Base-by-base conservation (phyloP, 2,888 invertebrate species). In the Ischnus inquisitorius region DNA sequence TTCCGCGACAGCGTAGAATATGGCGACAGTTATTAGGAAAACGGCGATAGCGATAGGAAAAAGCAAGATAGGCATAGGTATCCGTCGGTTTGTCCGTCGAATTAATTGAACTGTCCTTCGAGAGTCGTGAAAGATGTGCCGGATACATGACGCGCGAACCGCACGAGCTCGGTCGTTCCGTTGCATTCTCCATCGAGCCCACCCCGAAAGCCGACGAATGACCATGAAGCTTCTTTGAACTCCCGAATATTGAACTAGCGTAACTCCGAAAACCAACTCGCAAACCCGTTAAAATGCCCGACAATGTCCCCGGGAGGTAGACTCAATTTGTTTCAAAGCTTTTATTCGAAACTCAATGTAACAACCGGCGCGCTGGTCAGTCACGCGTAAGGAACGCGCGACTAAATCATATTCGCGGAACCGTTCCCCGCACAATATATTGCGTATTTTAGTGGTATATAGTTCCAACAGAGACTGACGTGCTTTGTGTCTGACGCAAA, bases 1-100 rank as follows among this genome's bases (percentile, higher is more conserved):
- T 4, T 14, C 79, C 43, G 22, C 19, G 16, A 48, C 41, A 79
- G 25, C 39, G 54, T 54, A 72, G 65, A 79, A 67, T 79, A 79
- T 60, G 74, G 72, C 67, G 72, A 79, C 79, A 74, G 67, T 79
- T 79, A 79, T 74, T 67, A 79, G 60, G 72, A 60, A 67, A 67
- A 43, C 10, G 65, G 65, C 41, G 65, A 46, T 39, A 67, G 41
- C 43, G 5, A 43, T 12, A 22, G 34, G 0, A 34, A 8, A 34
- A 34, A 34, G 34, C 34, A 34, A 34, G 34, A 34, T 34, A 34
- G 34, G 8, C 34, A 8, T 8, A 6, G 34, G 34, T 34, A 34
- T 34, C 1, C 34, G 34, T 34, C 34, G 5, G 34, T 48, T 48
- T 48, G 46, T 48, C 46, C 25, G 25, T 57, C 14, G 12, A 57